Base-by-base conservation (phyloP, 2,113 vertebrate genomes). In the Passer domesticus region DNA sequence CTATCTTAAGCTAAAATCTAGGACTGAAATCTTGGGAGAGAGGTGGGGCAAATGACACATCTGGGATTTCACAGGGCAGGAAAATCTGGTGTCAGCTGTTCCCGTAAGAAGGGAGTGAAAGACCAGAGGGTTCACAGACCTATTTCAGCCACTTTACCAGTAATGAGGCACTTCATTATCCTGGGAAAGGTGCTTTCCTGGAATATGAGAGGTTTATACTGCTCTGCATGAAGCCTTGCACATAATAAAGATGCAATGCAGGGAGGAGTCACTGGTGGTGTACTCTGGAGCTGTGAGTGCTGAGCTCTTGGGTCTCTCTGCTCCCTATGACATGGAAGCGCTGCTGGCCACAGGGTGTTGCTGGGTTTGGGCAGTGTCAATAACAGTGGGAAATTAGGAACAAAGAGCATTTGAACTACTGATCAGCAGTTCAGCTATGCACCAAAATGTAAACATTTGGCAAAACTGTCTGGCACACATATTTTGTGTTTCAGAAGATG, bases 401-500 rank as follows among this genome's bases (percentile, higher is more conserved):
- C 93, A 96, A 97, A 97, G 89, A 97, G 87, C 91, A 96, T 95
- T 60, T 97, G 93, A 97, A 96, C 91, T 94, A 87, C 96, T 94
- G 95, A 97, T 97, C 97, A 98, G 96, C 93, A 90, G 94, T 77
- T 96, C 93, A 96, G 72, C 92, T 97, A 91, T 97, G 97, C 59
- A 97, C 90, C 89, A 90, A 97, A 97, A 97, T 81, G 94, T 97
- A 97, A 98, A 97, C 95, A 95, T 96, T 98, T 96, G 94, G 91
- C 78, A 83, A 95, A 97, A 96, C 90, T 94, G 83, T 86, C 94
- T 95, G 91, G 64, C 22, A 27, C 90, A 94, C 69, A 17, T 59
- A 78, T 86, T 94, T 97, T 25, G 4, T 86, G 90, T 96, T 97
- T 97, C 82, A 90, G 87, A 97, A 95, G 88, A 78, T 44, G 70